Base-by-base conservation (phyloP, 2,113 vertebrate genomes). In the Toxotes chatareus region DNA sequence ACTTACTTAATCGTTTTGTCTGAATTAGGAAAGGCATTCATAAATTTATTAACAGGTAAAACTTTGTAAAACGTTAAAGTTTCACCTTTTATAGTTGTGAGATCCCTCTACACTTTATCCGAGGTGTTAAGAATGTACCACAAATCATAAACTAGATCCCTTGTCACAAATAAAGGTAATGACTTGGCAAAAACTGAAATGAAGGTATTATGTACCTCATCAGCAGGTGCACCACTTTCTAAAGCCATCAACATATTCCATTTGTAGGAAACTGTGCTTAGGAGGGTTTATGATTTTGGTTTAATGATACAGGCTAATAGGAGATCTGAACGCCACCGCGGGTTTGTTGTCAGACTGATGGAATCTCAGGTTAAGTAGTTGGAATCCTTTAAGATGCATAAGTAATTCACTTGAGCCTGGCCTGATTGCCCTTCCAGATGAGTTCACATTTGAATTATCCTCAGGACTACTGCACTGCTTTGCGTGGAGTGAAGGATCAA, bases 121-220 rank as follows among this genome's bases (percentile, higher is more conserved):
- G 21, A 46, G 36, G 1, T 4, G 47, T 73, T 74, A 57, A 77
- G 65, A n/a, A 34, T 40, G 55, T 19, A 31, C 27, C 40, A 31
- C 68, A 16, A 40, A 27, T 67, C 66, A 71, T 62, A 57, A 83
- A 76, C n/a, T 0, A 40, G 23, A 16, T 80, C 62, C 78, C 76
- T 68, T 6, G 17, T 67, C 55, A 60, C 47, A 76, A 66, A 76
- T 79, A 76, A 86, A 81, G 73, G 23, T 67, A 83, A 86, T 80
- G 74, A 76, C 80, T 83, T 86, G 70, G 84, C 71, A 73, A 59
- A 68, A 86, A 56, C 31, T 80, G 62, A 73, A 84, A 36, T 72
- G 77, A 75, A 73, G 70, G 38, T 66, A 38, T 75, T 71, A 61
- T 74, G 69, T 68, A 34, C 21, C 62, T 57, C 44, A 70, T 70